Percentiles rank a stretch among this genome's conserved stretches.
Conservation (phyloP, 2,113 vertebrate species). For the Perognathus longimembris region DNA sequence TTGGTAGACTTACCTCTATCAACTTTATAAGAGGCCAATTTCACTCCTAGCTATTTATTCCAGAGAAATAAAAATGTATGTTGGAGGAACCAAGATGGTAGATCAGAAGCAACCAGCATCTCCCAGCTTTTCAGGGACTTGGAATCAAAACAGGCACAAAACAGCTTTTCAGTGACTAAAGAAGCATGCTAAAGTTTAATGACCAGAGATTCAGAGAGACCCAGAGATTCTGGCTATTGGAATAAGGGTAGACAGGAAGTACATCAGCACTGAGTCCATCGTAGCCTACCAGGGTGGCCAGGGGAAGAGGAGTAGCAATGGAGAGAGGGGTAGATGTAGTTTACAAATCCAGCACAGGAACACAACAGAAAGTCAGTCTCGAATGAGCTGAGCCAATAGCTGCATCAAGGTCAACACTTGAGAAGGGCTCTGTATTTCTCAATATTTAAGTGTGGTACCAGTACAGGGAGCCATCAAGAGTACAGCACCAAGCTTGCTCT, state of each 20-base stretch:
- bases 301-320: not conserved
- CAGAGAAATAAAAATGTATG: constrained; percentile 10
- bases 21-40: not conserved
- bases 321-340: not conserved
- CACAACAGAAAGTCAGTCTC: not conserved
- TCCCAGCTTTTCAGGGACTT: not conserved
- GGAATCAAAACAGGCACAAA: not conserved
- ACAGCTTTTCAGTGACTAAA: not conserved
- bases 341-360: not conserved
- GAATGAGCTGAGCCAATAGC: not conserved
- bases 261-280: not conserved
- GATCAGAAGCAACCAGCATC: not conserved
- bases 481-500: not conserved
- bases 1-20: not conserved
- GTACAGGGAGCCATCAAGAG: not conserved
- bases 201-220: not conserved
- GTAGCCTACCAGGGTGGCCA: not conserved
- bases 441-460: not conserved
- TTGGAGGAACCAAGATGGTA: not conserved
- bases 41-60: not conserved
- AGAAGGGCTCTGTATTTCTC: not conserved
- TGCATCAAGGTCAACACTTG: not conserved
- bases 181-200: not conserved
- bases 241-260: too few species aligned
- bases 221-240: not conserved